Conservation (phyloP, 1,140 invertebrate species). For the Riptortus pedestris region DNA sequence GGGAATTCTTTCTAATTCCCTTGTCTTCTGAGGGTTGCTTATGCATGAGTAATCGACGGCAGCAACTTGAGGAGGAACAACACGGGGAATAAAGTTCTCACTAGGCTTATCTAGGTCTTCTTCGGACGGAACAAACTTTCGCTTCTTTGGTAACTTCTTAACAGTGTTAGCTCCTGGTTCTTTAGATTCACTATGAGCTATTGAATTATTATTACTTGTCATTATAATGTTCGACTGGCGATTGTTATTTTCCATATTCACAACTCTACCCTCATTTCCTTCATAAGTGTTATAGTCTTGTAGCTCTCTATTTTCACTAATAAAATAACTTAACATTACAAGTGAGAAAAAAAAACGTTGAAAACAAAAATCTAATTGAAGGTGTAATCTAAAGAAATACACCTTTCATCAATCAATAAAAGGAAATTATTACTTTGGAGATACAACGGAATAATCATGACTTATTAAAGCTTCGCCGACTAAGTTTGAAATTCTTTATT, state of each 20-base stretch:
- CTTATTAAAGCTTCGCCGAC: not conserved
- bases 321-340: conserved; percentile 28
- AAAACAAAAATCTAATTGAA: not conserved
- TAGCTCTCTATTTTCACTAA: conserved; percentile 28
- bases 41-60: conserved; percentile 48
- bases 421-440: not conserved
- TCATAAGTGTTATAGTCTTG: conserved; percentile 26
- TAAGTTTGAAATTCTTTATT: not conserved
- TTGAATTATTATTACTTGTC: conserved; percentile 28
- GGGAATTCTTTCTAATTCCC: conserved; percentile 7
- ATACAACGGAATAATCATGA: not conserved
- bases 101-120: conserved; percentile 43
- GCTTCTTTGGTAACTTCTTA: conserved; percentile 72
- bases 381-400: conserved; percentile 3
- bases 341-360: not conserved
- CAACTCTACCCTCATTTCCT: conserved; percentile 15
- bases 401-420: not conserved
- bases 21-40: conserved; percentile 18
- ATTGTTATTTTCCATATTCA: conserved; percentile 12
- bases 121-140: conserved; percentile 75
- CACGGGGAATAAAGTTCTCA: conserved; percentile 36
- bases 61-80: conserved; percentile 45
- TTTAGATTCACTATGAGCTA: conserved; percentile 22
- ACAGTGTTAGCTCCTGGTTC: conserved; percentile 30
- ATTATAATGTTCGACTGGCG: conserved; percentile 26